phyloP scores from a whole-genome alignment of 92 coral and sea anemone species.

The Virgularia gustaviana region DNA sequence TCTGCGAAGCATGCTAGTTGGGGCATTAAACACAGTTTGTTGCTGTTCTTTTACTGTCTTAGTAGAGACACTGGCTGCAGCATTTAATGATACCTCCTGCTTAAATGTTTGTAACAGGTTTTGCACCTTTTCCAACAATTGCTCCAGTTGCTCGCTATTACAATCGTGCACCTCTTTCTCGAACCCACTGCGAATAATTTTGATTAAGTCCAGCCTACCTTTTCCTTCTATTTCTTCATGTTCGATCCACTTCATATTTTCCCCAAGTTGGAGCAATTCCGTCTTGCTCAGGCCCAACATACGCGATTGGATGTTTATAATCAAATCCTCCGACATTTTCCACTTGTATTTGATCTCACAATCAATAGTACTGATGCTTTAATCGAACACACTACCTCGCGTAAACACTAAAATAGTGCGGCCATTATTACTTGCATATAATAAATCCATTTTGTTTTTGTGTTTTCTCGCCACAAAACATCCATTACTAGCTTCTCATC shows the following conservation, averaged over 20 bases:
- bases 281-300: neutral
- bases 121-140: neutral
- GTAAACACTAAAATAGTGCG: too few species aligned
- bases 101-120: too few species aligned
- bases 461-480: neutral
- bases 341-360: neutral
- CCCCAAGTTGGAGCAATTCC: neutral
- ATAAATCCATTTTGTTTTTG: neutral
- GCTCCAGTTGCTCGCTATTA: conserved; percentile 1
- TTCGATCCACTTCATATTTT: conserved; percentile 6
- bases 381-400: too few species aligned
- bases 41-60: too few species aligned
- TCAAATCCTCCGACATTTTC: conserved; percentile 16
- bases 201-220: conserved; percentile 2
- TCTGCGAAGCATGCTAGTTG: neutral
- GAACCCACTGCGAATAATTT: neutral
- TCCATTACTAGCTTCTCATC: neutral
- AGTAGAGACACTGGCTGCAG: too few species aligned
- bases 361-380: neutral
- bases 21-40: neutral
- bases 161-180: neutral
- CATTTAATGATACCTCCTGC: too few species aligned
- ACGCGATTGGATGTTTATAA: conserved; percentile 3
- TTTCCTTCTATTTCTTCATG: neutral
- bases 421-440: too few species aligned